These are phyloP conservation scores for Halocynthia roretzi DNA, from an alignment of 23 tunicate species.

Conservation along the genomic window DNA sequence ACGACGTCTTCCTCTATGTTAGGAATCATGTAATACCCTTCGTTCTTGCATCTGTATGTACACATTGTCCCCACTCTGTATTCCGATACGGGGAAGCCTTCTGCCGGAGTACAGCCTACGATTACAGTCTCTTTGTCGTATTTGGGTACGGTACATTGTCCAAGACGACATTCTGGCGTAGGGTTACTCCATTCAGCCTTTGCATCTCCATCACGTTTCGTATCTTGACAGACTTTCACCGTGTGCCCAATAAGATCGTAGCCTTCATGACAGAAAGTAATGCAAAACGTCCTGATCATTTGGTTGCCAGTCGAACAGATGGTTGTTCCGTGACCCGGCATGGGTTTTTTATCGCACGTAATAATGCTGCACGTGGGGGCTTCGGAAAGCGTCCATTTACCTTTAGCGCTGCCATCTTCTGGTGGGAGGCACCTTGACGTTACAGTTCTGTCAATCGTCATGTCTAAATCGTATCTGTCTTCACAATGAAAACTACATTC, in stretches of 20 bases:
- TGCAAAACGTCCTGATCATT: background rate
- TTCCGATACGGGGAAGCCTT: background rate
- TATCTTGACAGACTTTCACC: slow-evolving; percentile 1
- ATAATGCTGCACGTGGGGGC: background rate
- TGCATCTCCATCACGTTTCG: background rate
- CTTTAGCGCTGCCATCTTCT: background rate
- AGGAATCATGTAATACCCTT: slow-evolving; percentile 4
- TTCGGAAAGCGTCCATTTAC: background rate
- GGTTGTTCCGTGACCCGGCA: background rate
- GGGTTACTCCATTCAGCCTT: slow-evolving; percentile 2
- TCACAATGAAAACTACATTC: background rate
- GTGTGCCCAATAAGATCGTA: background rate
- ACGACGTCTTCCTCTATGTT: background rate
- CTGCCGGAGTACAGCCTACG: background rate
- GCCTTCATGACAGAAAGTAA: background rate
- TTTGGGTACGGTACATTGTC: background rate
- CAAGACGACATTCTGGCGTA: background rate
- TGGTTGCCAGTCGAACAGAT: background rate
- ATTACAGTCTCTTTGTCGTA: background rate
- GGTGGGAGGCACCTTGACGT: background rate
- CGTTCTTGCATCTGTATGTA: background rate
- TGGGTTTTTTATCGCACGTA: background rate
- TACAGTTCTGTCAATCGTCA: background rate
- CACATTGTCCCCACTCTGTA: slow-evolving; percentile 1
- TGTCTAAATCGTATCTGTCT: slow-evolving; percentile 1